These are phyloP conservation scores for Halcyon malimbica DNA, from an alignment of 2,113 vertebrate genomes.

Conservation along the genomic window DNA sequence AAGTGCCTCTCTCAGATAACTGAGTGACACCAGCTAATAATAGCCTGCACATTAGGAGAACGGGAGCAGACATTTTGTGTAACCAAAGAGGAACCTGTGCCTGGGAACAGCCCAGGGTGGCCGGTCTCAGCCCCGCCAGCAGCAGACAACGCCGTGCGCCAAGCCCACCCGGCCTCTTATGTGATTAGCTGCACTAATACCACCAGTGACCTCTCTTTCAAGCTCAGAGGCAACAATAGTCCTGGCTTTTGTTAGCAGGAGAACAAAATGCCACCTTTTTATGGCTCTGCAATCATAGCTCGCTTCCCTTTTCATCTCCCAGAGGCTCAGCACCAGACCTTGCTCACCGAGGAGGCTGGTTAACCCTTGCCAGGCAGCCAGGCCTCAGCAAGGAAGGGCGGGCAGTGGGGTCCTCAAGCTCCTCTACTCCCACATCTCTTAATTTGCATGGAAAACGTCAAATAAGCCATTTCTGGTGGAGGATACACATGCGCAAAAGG, in stretches of 20 bases:
- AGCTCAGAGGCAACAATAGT: neutral
- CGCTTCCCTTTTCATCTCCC: constrained; percentile 33
- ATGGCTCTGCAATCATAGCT: constrained; percentile 15
- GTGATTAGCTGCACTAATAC: constrained; percentile 76
- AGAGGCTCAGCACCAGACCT: neutral
- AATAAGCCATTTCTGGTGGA: neutral
- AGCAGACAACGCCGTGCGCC: neutral
- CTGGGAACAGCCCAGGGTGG: constrained; percentile 70
- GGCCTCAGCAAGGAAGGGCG: fast-evolving
- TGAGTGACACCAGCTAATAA: constrained; percentile 89
- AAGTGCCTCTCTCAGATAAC: constrained; percentile 88
- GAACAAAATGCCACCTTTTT: constrained; percentile 60
- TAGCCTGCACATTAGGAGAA: constrained; percentile 73
- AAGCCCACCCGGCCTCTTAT: constrained; percentile 67
- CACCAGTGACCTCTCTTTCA: constrained; percentile 63
- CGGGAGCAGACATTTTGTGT: constrained; percentile 83
- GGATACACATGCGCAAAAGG: neutral
- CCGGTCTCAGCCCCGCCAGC: constrained; percentile 46
- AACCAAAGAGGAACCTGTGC: constrained; percentile 77
- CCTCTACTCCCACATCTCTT: neutral
- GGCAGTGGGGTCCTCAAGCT: neutral
- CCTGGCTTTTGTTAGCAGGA: constrained; percentile 50
- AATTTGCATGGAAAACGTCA: neutral
- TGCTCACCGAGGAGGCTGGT: neutral
- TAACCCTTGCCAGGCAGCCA: neutral